These are phyloP conservation scores for Scolopax mira DNA, from an alignment of 2,113 vertebrate species.

Conservation along the genomic window DNA sequence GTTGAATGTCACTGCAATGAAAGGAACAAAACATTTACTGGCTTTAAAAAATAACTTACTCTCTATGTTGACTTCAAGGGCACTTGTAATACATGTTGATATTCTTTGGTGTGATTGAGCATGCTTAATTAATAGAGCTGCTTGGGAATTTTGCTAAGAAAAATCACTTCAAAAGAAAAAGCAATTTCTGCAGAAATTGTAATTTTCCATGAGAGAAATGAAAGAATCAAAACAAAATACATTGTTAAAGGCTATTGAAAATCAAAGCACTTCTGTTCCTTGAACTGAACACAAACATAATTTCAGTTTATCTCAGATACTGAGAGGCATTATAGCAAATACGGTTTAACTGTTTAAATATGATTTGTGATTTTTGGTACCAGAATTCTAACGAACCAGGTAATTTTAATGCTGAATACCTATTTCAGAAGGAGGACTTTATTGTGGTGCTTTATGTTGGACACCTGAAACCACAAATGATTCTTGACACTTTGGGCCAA, in stretches of 20 bases:
- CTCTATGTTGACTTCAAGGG: background rate
- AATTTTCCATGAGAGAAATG: background rate
- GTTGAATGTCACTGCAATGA: background rate
- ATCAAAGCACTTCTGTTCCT: background rate
- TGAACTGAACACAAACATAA: background rate
- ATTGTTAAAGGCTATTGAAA: background rate
- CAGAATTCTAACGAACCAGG: background rate
- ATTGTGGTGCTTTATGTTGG: background rate
- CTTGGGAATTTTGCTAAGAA: slow-evolving; percentile 18
- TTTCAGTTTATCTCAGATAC: background rate
- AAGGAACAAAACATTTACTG: background rate
- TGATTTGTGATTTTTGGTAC: background rate
- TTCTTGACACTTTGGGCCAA: background rate
- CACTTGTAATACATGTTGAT: background rate
- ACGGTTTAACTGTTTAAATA: background rate
- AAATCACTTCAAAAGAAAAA: slow-evolving; percentile 38
- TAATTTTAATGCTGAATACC: background rate
- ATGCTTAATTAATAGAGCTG: slow-evolving; percentile 37
- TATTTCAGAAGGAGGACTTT: background rate
- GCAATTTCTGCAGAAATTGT: background rate
- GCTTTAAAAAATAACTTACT: background rate
- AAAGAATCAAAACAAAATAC: slow-evolving; percentile 10
- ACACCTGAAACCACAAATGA: background rate
- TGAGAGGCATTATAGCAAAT: background rate
- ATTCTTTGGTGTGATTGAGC: slow-evolving; percentile 1